Evolutionary conservation across 2,797 vertebrate genomes (phyloP).

Genomic region (Xenentodon cancila): DNA sequence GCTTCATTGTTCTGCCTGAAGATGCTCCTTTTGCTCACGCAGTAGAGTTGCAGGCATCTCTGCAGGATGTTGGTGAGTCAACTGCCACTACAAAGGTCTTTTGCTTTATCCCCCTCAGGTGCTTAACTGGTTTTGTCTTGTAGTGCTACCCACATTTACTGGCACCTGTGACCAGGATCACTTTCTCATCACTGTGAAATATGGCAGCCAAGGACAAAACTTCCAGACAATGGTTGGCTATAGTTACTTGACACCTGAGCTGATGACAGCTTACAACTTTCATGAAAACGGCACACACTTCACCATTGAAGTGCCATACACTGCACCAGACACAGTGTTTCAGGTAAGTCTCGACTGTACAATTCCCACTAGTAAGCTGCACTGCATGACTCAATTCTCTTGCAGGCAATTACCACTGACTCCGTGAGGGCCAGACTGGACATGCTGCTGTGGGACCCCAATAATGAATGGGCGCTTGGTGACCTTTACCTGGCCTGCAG

Average conservation of each 20-base stretch:
- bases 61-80: constrained; percentile 74
- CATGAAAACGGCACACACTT: constrained; percentile 70
- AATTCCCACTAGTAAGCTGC: not conserved
- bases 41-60: constrained; percentile 41
- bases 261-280: constrained; percentile 36
- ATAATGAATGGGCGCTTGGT: constrained; percentile 66
- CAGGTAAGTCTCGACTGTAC: constrained; percentile 63
- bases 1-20: constrained; percentile 77
- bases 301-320: constrained; percentile 66
- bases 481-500: constrained; percentile 78
- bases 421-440: constrained; percentile 74
- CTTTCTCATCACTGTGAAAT: constrained; percentile 69
- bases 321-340: constrained; percentile 41
- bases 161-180: constrained; percentile 73
- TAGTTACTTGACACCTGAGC: constrained; percentile 48
- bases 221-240: constrained; percentile 65
- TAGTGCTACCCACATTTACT: constrained; percentile 70
- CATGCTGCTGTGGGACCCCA: constrained; percentile 55
- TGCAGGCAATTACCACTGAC: constrained; percentile 50
- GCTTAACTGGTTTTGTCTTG: not conserved
- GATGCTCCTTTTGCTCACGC: constrained; percentile 59
- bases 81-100: too few relatives aligned
- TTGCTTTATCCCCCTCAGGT: too few relatives aligned
- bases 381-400: not conserved
- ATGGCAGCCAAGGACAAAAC: constrained; percentile 64